phyloP scores from a whole-genome alignment of 2,888 invertebrate genomes.

The Cephus spinipes region DNA sequence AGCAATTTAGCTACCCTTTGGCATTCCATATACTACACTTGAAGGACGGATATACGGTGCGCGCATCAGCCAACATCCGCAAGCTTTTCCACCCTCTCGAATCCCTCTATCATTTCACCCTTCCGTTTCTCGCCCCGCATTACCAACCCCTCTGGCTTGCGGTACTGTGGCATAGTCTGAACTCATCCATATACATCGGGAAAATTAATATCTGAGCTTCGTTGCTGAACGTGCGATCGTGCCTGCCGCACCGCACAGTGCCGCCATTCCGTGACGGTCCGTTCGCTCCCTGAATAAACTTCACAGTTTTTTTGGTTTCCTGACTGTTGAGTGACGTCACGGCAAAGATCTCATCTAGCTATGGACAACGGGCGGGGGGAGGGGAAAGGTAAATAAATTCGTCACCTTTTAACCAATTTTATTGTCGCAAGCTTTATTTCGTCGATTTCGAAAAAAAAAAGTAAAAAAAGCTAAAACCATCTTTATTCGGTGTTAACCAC shows the following conservation, averaged over 20 bases:
- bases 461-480: not conserved
- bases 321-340: not conserved
- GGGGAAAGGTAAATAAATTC: conserved; percentile 29
- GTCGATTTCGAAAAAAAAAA: not conserved
- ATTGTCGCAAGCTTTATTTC: conserved; percentile 21
- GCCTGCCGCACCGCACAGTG: conserved; percentile 8
- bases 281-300: conserved; percentile 59
- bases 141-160: not conserved
- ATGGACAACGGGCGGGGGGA: not conserved
- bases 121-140: conserved; percentile 21
- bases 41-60: not conserved
- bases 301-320: conserved; percentile 29
- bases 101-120: conserved; percentile 14
- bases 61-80: conserved; percentile 22
- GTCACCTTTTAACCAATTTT: conserved; percentile 31
- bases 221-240: conserved; percentile 15
- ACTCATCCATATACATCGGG: conserved; percentile 64
- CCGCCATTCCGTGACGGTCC: conserved; percentile 24
- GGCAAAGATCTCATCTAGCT: conserved; percentile 5
- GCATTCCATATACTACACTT: conserved; percentile 30
- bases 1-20: conserved; percentile 51
- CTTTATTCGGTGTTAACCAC: not conserved
- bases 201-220: conserved; percentile 63
- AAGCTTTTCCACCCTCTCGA: conserved; percentile 12
- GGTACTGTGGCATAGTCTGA: conserved; percentile 29